These are phyloP conservation scores for Notospermus geniculatus DNA, from an alignment of 1,140 invertebrate species.

Conservation along the genomic window DNA sequence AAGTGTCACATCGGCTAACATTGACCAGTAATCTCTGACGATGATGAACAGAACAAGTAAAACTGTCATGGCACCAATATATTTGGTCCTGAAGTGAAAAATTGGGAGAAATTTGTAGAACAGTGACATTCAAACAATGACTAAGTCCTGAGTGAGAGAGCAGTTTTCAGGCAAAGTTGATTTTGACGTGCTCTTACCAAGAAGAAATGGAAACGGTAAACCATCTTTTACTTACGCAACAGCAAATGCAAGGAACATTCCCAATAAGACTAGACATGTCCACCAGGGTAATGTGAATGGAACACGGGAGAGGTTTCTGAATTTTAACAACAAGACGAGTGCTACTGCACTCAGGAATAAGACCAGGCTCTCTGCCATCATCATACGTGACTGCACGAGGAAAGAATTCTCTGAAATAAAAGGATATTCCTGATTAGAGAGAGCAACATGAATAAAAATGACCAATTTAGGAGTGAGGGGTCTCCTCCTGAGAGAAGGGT, in stretches of 20 bases:
- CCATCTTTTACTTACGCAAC: slow-evolving; percentile 61
- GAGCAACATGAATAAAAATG: no score
- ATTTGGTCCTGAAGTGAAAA: slow-evolving; percentile 75
- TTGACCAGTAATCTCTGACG: slow-evolving; percentile 75
- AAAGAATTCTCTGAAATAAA: slow-evolving; percentile 82
- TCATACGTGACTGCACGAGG: slow-evolving; percentile 88
- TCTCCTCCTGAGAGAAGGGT: no score
- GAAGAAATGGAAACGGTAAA: no score
- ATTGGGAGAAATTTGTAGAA: slow-evolving; percentile 1
- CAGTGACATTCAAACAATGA: slow-evolving; percentile 6
- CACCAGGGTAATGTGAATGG: slow-evolving; percentile 68
- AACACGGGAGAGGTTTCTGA: slow-evolving; percentile 54
- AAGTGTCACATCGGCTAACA: slow-evolving; percentile 48
- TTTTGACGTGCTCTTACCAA: no score
- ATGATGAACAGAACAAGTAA: slow-evolving; percentile 71
- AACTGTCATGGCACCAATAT: slow-evolving; percentile 82
- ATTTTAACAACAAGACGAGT: slow-evolving; percentile 75
- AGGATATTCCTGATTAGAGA: slow-evolving; percentile 8
- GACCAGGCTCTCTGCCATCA: slow-evolving; percentile 92
- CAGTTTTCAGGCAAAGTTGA: no score
- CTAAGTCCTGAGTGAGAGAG: slow-evolving; percentile 17
- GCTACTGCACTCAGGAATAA: slow-evolving; percentile 84
- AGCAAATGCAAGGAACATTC: slow-evolving; percentile 64
- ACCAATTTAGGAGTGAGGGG: no score
- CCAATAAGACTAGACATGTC: slow-evolving; percentile 65